phyloP scores from a whole-genome alignment of 2,113 vertebrate genomes.

The Chaetorhynchus papuensis region DNA sequence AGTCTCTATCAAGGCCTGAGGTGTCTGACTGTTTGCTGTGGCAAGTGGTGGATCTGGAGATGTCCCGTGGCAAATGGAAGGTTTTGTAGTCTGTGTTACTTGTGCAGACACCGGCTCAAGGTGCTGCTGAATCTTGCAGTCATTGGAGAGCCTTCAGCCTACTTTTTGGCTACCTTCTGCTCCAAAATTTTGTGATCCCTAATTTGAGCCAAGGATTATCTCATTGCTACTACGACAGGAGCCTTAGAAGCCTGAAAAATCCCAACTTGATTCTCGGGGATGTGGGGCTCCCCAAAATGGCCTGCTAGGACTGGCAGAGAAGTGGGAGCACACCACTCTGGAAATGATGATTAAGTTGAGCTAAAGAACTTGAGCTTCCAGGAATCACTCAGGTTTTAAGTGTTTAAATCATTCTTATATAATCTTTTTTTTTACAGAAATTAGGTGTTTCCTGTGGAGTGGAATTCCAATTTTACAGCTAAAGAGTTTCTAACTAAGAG shows the following conservation, averaged over 20 bases:
- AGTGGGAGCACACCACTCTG: neutral
- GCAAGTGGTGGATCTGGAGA: neutral
- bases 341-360: neutral
- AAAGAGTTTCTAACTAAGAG: neutral
- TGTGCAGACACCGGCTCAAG: neutral
- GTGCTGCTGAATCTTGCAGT: neutral
- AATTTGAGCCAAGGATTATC: neutral
- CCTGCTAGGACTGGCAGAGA: neutral
- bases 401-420: neutral
- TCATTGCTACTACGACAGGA: neutral
- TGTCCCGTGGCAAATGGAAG: neutral
- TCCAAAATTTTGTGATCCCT: neutral
- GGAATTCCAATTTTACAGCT: neutral
- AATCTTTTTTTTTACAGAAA: neutral
- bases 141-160: neutral
- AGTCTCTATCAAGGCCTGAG: neutral
- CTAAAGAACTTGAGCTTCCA: neutral
- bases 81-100: neutral
- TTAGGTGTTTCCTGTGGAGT: neutral
- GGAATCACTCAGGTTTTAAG: neutral
- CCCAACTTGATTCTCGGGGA: neutral
- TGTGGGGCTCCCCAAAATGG: neutral
- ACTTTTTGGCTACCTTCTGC: neutral
- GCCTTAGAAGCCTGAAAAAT: neutral
- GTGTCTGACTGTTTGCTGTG: neutral